Percentiles rank a stretch among this genome's conserved stretches.
phyloP scores from a whole-genome alignment of 2,113 vertebrate genomes.

The Macroglossus sobrinus region DNA sequence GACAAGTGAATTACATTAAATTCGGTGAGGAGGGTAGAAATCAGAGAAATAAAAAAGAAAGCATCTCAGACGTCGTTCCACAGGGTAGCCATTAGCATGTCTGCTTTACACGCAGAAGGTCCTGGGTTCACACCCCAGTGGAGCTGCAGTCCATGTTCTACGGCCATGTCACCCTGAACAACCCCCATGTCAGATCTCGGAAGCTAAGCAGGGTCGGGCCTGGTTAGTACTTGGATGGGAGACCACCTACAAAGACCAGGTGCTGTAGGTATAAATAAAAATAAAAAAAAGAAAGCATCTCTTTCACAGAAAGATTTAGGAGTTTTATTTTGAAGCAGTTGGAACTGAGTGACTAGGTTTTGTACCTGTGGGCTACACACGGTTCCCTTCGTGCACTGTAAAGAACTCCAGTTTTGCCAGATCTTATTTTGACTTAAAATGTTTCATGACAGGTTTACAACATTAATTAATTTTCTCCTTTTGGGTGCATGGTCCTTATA shows the following conservation, averaged over 20 bases:
- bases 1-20: not conserved
- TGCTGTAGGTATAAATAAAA: no score
- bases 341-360: not conserved
- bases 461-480: slow-evolving; percentile 83
- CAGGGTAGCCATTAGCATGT: no score
- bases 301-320: not conserved
- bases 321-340: not conserved
- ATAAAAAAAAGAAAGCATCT: not conserved
- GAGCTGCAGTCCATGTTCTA: no score
- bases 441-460: slow-evolving; percentile 81
- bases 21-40: not conserved
- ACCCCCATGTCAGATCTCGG: no score
- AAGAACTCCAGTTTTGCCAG: slow-evolving; percentile 59
- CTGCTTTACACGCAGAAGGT: no score
- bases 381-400: slow-evolving; percentile 30
- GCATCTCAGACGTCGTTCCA: no score
- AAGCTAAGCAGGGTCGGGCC: no score
- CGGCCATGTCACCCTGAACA: no score
- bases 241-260: no score
- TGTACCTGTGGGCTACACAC: not conserved
- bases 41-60: not conserved
- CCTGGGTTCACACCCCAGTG: no score
- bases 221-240: no score
- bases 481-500: slow-evolving; percentile 66
- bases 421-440: slow-evolving; percentile 79